Evolutionary conservation across 2,797 vertebrate genomes (phyloP).

Genomic region (Urophycis tenuis): DNA sequence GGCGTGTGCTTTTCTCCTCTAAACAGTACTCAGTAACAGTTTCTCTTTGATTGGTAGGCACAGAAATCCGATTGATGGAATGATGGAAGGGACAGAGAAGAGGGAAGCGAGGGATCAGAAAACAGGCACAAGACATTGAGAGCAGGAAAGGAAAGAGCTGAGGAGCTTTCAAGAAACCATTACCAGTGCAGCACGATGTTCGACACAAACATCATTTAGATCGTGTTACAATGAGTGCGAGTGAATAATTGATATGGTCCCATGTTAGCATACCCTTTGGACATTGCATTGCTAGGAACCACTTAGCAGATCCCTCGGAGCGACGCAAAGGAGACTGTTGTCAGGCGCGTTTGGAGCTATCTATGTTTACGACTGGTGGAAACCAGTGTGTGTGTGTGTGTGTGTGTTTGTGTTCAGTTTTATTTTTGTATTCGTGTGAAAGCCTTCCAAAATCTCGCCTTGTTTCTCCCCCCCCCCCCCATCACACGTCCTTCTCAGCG

Average conservation of each 20-base stretch:
- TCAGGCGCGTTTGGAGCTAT: background rate
- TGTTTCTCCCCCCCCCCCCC: too few relatives aligned
- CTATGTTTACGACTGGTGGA: background rate
- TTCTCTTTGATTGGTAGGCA: too few relatives aligned
- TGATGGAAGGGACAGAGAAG: background rate
- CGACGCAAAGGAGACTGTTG: background rate
- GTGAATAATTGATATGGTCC: background rate
- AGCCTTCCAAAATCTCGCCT: background rate
- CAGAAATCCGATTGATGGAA: too few relatives aligned
- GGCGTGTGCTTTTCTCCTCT: too few relatives aligned
- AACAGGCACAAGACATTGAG: background rate
- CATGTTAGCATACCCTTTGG: background rate
- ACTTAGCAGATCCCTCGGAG: background rate
- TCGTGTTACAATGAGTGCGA: background rate
- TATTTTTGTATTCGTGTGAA: background rate
- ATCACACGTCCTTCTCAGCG: constrained; percentile 6
- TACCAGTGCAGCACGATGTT: background rate
- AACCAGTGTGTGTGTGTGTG: background rate
- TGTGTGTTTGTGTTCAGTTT: background rate
- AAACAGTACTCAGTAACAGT: too few relatives aligned
- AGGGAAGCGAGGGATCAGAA: background rate
- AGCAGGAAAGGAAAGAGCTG: background rate
- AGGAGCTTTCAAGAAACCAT: background rate
- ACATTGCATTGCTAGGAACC: background rate
- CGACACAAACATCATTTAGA: background rate